Evolutionary conservation across 92 coral and sea anemone species (phyloP), one percentile per base, ranked within the genome.

Genomic region (Galaxea fascicularis): DNA sequence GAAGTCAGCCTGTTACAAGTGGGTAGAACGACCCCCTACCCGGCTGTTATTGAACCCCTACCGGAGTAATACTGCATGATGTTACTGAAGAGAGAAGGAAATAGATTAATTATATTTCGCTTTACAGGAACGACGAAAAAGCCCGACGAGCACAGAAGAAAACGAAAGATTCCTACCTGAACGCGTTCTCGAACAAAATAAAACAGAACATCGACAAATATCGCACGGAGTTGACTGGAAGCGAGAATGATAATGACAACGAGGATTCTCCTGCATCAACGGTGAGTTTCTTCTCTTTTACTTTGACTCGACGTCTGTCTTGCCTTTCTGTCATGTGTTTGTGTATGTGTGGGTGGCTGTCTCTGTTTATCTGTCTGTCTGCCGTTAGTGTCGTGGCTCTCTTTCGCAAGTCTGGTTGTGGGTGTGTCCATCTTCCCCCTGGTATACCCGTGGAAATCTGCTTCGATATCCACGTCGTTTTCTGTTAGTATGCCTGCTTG

Each of bases 201-300:
- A 91, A 84, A 78, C 91, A 89, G 71, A 91, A 91, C 29, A 90
- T 93, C 8, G 98, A 94, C 58, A 92, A 88, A 77, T 92, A 91
- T 74, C 90, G 92, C 76, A 71, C 91, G 20, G 95, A 91, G 26
- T 68, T 89, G 45, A 62, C 53, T 29, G 76, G 85, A 0, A 16
- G 69, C 45, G 87, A 71, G 12, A 66, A 78, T 16, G 90, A 59
- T 3, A 78, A 80, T 57, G 94, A 82, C 70, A 56, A 62, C 62
- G 85, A 88, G 16, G 85, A 83, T 18, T 57, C 59, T 0, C 29
- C 86, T 4, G 45, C 79, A 9, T 70, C 90, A 49, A 60, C 83
- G 91, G 91, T 68, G 57, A 29, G 84, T 25, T 16, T 57, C 52
- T 47, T 39, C 0, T 0, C 52, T 8, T 44, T 72, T 57, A 14